These are phyloP conservation scores for Actenoides lindsayi DNA, from an alignment of 2,113 vertebrate genomes.

Conservation along the genomic window DNA sequence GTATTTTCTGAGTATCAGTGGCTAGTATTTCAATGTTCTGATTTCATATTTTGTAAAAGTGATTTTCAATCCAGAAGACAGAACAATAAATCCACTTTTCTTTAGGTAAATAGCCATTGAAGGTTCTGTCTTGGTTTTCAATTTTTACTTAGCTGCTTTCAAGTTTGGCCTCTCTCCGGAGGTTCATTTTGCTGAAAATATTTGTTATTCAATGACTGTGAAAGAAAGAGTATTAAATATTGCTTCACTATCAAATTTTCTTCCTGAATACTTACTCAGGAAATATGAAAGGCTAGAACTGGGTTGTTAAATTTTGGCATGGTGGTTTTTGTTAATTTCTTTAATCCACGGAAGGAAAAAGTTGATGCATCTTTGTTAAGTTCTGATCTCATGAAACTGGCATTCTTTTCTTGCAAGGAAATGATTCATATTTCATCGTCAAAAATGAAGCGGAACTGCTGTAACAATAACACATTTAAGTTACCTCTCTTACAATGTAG, in stretches of 20 bases:
- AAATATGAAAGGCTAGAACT: not conserved
- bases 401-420: not conserved
- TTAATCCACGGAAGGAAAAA: not conserved
- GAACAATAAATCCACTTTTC: not conserved
- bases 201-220: not conserved
- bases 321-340: not conserved
- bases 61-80: not conserved
- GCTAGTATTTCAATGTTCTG: not conserved
- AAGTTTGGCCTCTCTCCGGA: not conserved
- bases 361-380: not conserved
- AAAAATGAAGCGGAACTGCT: not conserved
- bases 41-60: not conserved
- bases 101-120: not conserved
- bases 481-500: not conserved
- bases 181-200: not conserved
- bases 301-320: not conserved
- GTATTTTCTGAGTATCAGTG: not conserved
- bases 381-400: not conserved
- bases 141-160: not conserved
- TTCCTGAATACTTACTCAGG: not conserved
- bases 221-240: not conserved
- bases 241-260: not conserved
- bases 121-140: not conserved
- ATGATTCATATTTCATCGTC: not conserved
- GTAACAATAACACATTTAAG: not conserved